Evolutionary conservation across 30 jellyfish, hydroid and myxozoan species (phyloP), one percentile per base, ranked within the genome.

Genomic region (Haliclystus octoradiatus): DNA sequence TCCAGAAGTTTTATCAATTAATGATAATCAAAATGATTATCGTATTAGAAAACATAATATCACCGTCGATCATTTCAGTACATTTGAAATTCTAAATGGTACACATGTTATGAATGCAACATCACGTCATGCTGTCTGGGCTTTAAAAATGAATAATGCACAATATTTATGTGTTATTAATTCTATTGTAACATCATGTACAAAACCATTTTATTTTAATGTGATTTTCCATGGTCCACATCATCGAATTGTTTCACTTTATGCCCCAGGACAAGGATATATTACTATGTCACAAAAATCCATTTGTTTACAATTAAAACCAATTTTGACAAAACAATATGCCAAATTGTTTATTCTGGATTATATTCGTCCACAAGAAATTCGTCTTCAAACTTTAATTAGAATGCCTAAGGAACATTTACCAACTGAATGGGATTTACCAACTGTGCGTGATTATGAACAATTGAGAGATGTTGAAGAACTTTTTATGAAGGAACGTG

Each of bases 231-330:
- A 40, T 40, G 57, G 57, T 5, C 57, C 57, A 40, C 57, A 40
- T 19, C 57, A 19, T 5, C 57, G 57, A 5, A 9, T 40, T 9
- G 57, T 40, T 19, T 40, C 57, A 9, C 57, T 40, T 9, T 40
- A 40, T 40, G 57, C 57, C 57, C 57, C 57, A 40, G 57, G 57
- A 32, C 61, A 61, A 32, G 93, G 93, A 28, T 71, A 51, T 47
- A 79, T 80, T 50, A 74, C 69, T 26, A 57, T 80, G 85, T 80
- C 93, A 23, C 68, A 72, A 9, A 80, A 50, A 52, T 73, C 84
- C n/a, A 72, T 77, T 22, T 57, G 77, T 50, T 62, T 71, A 50
- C 49, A 69, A 34, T 72, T 79, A 33, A 62, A 64, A 33, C 28
- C 34, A 19, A 65, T 23, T 24, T 75, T n/a, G 51, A 66, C 50